Conservation (phyloP, 1,140 invertebrate genomes). For the Pemphigus obesinymphae region DNA sequence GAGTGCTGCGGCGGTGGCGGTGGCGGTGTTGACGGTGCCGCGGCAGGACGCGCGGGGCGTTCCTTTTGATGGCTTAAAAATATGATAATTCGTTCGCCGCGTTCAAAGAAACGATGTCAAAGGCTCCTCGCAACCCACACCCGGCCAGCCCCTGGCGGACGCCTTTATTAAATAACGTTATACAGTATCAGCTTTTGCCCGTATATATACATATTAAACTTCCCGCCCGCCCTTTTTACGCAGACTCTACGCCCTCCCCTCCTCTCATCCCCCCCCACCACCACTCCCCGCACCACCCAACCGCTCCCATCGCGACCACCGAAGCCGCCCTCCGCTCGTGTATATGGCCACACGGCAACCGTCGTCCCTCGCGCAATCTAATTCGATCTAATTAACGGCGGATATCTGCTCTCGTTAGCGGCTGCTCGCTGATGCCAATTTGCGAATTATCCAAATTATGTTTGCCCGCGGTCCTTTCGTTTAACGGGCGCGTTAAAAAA, state of each 20-base stretch:
- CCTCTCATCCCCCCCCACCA: too few relatives aligned
- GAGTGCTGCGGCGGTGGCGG: neutral
- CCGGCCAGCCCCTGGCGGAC: neutral
- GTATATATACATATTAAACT: neutral
- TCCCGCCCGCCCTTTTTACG: neutral
- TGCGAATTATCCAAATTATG: constrained; percentile 26
- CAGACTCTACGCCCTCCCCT: neutral
- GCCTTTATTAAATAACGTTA: constrained; percentile 32
- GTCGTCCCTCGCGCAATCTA: constrained; percentile 12
- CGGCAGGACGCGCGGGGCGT: neutral
- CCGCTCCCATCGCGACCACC: neutral
- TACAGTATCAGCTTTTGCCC: constrained; percentile 3
- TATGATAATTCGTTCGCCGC: constrained; percentile 41
- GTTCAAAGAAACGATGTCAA: constrained; percentile 41
- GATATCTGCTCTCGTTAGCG: constrained; percentile 31
- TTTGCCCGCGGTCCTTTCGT: constrained; percentile 17
- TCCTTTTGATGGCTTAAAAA: constrained; percentile 42
- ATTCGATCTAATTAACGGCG: constrained; percentile 24
- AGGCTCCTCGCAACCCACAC: neutral
- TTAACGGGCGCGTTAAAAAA: constrained; percentile 14
- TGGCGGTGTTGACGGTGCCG: neutral
- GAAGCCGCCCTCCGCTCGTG: neutral
- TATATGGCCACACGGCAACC: neutral
- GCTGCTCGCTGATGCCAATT: constrained; percentile 20
- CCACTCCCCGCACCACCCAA: too few relatives aligned